Conservation (phyloP, 2,888 invertebrate genomes). For the Xestia sexstrigata region DNA sequence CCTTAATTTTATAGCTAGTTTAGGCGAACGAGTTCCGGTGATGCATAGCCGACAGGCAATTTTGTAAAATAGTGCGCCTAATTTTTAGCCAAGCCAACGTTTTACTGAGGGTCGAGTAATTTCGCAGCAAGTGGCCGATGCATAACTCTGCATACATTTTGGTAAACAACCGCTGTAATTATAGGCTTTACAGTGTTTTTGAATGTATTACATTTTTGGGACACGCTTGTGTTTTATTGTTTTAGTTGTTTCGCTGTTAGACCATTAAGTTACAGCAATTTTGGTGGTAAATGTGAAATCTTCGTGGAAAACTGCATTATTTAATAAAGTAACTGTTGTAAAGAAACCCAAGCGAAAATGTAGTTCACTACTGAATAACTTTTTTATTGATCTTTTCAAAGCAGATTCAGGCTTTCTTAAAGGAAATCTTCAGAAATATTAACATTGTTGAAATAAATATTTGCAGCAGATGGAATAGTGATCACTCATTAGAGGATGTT, state of each 20-base stretch:
- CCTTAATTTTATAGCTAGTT: conserved; percentile 65
- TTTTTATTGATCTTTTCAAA: not conserved
- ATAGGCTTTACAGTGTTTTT: conserved; percentile 21
- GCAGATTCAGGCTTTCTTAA: not conserved
- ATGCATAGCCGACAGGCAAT: conserved; percentile 66
- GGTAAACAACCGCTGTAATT: conserved; percentile 42
- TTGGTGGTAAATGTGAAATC: not conserved
- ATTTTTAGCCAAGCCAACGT: conserved; percentile 59
- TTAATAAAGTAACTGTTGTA: not conserved
- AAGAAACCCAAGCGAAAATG: not conserved
- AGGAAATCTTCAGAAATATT: not conserved
- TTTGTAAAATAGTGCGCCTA: conserved; percentile 65
- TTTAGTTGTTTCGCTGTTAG: conserved; percentile 10
- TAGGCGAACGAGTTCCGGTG: conserved; percentile 61
- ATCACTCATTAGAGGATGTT: not conserved
- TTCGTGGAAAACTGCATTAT: not conserved
- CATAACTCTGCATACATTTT: conserved; percentile 51
- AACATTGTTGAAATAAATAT: no score
- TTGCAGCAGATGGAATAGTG: not conserved
- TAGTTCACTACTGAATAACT: not conserved
- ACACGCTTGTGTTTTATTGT: conserved; percentile 2
- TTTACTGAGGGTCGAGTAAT: conserved; percentile 37
- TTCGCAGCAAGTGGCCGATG: conserved; percentile 41
- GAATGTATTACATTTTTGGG: conserved; percentile 19
- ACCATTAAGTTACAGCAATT: conserved; percentile 13